Base-by-base conservation (phyloP, 1,140 invertebrate species). In the Drosophila nebulosa region DNA sequence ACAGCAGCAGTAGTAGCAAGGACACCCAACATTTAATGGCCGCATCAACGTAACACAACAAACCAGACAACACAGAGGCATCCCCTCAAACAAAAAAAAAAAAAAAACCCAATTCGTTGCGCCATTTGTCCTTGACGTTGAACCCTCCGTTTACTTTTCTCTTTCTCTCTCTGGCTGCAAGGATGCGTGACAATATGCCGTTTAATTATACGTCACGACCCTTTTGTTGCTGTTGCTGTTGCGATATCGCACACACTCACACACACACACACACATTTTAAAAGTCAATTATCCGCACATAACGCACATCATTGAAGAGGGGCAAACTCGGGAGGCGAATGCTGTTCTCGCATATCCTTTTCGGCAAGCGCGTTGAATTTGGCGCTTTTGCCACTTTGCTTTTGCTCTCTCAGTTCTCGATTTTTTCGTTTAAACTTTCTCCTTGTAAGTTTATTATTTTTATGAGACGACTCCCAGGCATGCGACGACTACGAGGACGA, bases 261-360 rank as follows among this genome's bases (percentile, higher is more conserved):
- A 30, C 27, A 30, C 27, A 27, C 26, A 42, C 39, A 80, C 80
- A 85, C 80, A 85, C 80, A 85, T 86, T 86, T 86, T 88, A 86
- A 86, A 86, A 88, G 83, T 86, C 83, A 88, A 86, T 88, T 86
- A 86, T 86, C 78, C 83, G 83, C 78, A 88, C 78, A 88, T 88
- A 86, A 86, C 83, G 83, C 83, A 86, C 83, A 80, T 85, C 80
- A 78, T 85, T 85, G 69, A 80, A 65, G 53, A 27, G 35, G 27
- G 52, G n/a, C 21, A 27, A 52, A 4, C 18, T 55, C n/a, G 24
- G 53, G 53, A n/a, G n/a, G n/a, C n/a, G n/a, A 14, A 53, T 12
- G 39, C 64, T 18, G 39, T 76, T 46, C 12, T 46, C 58, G 53
- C 74, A n/a, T 46, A 52, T 53, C 63, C 63, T 67, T 74, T 74